Base-by-base conservation (phyloP, 2,888 invertebrate genomes). In the Epinotia demarniana region DNA sequence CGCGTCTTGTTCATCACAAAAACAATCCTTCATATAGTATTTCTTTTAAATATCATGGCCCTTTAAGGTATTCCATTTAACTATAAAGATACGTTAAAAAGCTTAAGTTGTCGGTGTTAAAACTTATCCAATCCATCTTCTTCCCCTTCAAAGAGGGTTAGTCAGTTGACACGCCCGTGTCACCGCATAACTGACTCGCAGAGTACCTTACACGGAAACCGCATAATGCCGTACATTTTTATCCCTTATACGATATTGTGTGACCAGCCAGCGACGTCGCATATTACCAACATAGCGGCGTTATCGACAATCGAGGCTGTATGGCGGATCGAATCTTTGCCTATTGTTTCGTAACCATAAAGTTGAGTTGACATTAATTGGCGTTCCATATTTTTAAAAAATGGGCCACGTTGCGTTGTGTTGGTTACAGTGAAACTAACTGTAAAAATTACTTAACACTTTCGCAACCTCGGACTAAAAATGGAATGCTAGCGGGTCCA, bases 191-290 rank as follows among this genome's bases (percentile, higher is more conserved):
- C 72, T 88, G 88, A 88, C 81, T 87, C 87, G 87, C 79, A 61
- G 67, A 39, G 16, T 53, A 55, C 87, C 87, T 81, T 86, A 89
- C 84, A 86, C 86, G 88, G 88, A 80, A 82, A 83, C 64, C 80
- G 80, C 82, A 84, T 82, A 82, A 85, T 85, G 82, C 85, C 84
- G 81, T 81, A 85, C 87, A 89, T 90, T 88, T 90, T 88, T 90
- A 87, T 86, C 83, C 90, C 89, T 81, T 90, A 88, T 87, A 87
- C 81, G 90, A 82, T 74, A 81, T 85, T 86, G 86, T 88, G 87
- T 87, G 88, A 87, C 87, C 84, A 82, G 76, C 79, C 79, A 53
- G 53, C 13, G 76, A 82, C 79, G 80, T 86, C 87, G 87, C 87
- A 84, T 83, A 84, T 83, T 85, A 86, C 87, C 87, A 87, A 83